These are phyloP conservation scores for Dendrocincla tyrannina DNA, from an alignment of 2,797 vertebrate genomes.

Conservation along the genomic window DNA sequence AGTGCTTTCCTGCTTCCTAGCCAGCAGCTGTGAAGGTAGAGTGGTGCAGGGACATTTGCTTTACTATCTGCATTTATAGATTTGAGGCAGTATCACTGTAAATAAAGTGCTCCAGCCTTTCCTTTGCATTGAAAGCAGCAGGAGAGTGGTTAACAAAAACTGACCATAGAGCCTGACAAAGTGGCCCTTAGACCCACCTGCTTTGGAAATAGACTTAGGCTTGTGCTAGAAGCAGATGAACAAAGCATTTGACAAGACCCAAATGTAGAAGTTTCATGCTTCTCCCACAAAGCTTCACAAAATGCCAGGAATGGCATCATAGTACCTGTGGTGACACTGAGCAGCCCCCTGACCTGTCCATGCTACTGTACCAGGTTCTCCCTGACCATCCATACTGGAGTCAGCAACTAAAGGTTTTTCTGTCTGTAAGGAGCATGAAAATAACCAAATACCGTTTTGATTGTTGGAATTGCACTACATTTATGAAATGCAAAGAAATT, in stretches of 20 bases:
- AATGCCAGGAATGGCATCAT: rapidly evolving
- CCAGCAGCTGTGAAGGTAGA: not conserved
- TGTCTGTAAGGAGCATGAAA: not conserved
- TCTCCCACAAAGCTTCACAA: not conserved
- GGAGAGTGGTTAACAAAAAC: not conserved
- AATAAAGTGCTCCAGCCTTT: not conserved
- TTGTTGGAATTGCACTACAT: rapidly evolving
- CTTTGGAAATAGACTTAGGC: not conserved
- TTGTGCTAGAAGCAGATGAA: not conserved
- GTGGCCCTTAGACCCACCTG: not conserved
- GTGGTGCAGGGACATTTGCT: not conserved
- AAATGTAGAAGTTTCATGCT: not conserved
- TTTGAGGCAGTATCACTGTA: not conserved
- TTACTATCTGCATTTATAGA: not conserved
- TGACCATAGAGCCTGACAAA: not conserved
- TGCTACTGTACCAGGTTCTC: not conserved
- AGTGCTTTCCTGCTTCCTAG: not conserved
- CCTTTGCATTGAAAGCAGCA: not conserved
- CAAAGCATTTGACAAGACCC: not conserved
- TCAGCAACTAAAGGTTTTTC: not conserved
- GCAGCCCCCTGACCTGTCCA: rapidly evolving
- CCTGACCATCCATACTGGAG: not conserved
- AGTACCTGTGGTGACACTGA: rapidly evolving
- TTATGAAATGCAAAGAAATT: not conserved
- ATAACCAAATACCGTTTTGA: not conserved